These are phyloP conservation scores for Spodoptera exigua DNA, from an alignment of 2,888 invertebrate genomes.

Conservation along the genomic window DNA sequence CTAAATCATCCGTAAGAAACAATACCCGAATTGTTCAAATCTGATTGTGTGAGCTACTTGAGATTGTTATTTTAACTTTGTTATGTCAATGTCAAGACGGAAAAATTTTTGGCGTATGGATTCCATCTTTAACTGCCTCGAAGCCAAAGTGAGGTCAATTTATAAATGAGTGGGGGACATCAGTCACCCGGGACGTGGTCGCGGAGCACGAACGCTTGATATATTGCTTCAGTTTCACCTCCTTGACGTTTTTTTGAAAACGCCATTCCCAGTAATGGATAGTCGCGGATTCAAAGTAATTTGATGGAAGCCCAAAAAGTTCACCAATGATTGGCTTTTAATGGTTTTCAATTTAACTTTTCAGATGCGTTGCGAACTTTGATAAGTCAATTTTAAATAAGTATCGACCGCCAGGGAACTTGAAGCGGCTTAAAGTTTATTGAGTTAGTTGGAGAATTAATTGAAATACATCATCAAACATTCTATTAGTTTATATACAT, in stretches of 20 bases:
- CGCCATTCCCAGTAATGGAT: constrained; percentile 76
- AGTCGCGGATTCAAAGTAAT: constrained; percentile 75
- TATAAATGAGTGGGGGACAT: constrained; percentile 82
- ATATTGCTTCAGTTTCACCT: constrained; percentile 78
- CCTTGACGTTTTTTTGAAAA: constrained; percentile 82
- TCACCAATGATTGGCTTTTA: constrained; percentile 76
- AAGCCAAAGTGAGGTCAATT: constrained; percentile 80
- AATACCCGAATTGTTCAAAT: too few relatives aligned
- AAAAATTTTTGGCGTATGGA: constrained; percentile 54
- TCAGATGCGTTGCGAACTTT: constrained; percentile 74
- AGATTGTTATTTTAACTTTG: too few relatives aligned
- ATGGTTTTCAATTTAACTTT: constrained; percentile 84
- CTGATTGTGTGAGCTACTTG: too few relatives aligned
- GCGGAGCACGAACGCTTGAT: constrained; percentile 74
- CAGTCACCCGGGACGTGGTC: constrained; percentile 74
- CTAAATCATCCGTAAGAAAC: too few relatives aligned
- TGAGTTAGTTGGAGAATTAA: constrained; percentile 31
- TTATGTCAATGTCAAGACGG: constrained; percentile 41
- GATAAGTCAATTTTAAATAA: constrained; percentile 74
- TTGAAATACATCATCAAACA: constrained; percentile 4
- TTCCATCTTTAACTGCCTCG: constrained; percentile 68
- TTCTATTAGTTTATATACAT: neutral
- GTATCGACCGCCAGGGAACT: constrained; percentile 52
- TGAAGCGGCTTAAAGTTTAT: constrained; percentile 33
- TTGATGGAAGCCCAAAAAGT: constrained; percentile 71